Base-by-base conservation (phyloP, 2,888 invertebrate species). In the Mechanitis mazaeus region DNA sequence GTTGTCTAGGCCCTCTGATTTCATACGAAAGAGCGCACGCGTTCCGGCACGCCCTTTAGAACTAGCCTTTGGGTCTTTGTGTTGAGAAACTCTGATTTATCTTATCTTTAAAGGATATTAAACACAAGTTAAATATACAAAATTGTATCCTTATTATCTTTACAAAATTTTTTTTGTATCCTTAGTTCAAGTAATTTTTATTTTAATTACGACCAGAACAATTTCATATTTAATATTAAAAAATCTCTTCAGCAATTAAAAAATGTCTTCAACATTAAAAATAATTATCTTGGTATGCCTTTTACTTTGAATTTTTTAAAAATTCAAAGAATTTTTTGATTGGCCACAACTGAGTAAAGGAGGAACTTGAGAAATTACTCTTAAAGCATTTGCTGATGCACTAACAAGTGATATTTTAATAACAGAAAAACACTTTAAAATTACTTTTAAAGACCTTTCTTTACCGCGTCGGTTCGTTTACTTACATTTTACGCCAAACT, bases 401-500 rank as follows among this genome's bases (percentile, higher is more conserved):
- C 71, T 81, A 79, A 80, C 80, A 79, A 78, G 74, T 70, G 64
- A 68, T 73, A 73, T 79, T 77, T 69, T 69, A 72, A 74, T 72
- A 73, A 31, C 31, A 11, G 28, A 31, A 28, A 50, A 50, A 50
- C 7, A 50, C 11, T 66, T 69, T 71, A 71, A 71, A 64, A 59
- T 54, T 38, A 6, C 45, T 7, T 50, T 58, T 53, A 9, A 47
- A n/a, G 57, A 58, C 42, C 35, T 54, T 11, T 12, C 12, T 33
- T 38, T 38, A 46, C 54, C 33, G 46, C 38, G 33, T 55, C 56
- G 56, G 60, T 54, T 47, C 53, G 45, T 60, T 64, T 59, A 47
- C 53, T 12, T 20, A 46, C 9, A 60, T 56, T 53, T 56, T 33
- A 50, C 38, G 45, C n/a, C 55, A 59, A 62, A 59, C 53, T 55